These are phyloP conservation scores for Trachelus stipa DNA, from an alignment of 2,888 invertebrate genomes.

Conservation along the genomic window DNA sequence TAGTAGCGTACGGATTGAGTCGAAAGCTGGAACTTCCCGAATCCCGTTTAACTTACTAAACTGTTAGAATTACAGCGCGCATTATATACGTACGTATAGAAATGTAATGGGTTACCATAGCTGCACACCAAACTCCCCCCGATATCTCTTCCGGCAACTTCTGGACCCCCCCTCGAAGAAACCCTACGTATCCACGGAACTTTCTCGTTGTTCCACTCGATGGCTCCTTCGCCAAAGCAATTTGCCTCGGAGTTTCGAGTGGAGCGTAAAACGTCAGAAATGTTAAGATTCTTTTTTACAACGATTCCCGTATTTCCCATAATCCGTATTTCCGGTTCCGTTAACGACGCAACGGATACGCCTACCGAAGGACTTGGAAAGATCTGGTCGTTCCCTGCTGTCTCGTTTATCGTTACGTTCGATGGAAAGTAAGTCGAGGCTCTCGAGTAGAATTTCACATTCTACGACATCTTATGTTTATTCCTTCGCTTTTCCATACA, in stretches of 20 bases:
- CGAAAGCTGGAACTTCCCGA: neutral
- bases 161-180: neutral
- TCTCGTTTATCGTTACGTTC: neutral
- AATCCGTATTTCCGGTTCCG: neutral
- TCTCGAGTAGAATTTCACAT: neutral
- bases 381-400: too few species aligned
- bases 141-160: neutral
- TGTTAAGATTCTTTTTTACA: neutral
- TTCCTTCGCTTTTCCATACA: neutral
- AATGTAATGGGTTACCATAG: neutral
- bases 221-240: neutral
- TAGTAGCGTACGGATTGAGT: constrained; percentile 6
- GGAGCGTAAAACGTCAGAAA: neutral
- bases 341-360: neutral
- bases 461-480: neutral
- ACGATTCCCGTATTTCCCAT: neutral
- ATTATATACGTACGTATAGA: neutral
- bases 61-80: constrained; percentile 4
- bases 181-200: neutral
- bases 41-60: constrained; percentile 6
- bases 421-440: neutral
- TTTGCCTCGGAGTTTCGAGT: constrained; percentile 5
- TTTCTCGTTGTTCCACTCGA: neutral
- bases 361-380: neutral
- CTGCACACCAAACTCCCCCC: neutral